These are phyloP conservation scores for Oasisia sp. DNA, from an alignment of 2,888 invertebrate genomes.

Conservation along the genomic window DNA sequence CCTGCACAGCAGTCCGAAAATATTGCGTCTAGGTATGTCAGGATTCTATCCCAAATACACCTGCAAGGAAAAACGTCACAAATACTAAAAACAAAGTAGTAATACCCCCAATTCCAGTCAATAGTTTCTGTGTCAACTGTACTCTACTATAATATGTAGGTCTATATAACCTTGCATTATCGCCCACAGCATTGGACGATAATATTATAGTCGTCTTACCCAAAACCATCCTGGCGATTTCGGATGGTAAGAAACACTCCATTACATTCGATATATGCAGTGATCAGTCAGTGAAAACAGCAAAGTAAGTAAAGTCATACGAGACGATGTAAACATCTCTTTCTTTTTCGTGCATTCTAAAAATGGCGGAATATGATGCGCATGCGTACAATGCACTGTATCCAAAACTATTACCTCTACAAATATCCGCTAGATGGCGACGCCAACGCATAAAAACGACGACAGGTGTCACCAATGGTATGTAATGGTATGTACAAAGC, in stretches of 20 bases:
- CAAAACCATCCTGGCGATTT: slow-evolving; percentile 11
- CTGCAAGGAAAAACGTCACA: too few species aligned
- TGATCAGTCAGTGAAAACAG: neutral
- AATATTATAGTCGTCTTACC: neutral
- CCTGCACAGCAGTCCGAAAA: too few species aligned
- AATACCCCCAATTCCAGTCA: too few species aligned
- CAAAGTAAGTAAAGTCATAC: neutral
- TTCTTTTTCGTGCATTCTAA: neutral
- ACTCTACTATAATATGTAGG: neutral
- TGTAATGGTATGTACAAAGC: neutral
- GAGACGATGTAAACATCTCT: slow-evolving; percentile 4
- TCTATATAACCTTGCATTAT: neutral
- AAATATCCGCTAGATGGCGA: neutral
- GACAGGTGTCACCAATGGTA: neutral
- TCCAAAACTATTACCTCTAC: neutral
- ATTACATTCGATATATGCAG: neutral
- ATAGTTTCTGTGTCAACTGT: neutral
- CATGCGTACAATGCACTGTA: neutral
- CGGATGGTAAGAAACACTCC: neutral
- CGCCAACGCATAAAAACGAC: neutral
- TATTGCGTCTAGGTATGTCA: too few species aligned
- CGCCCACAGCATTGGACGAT: neutral
- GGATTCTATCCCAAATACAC: too few species aligned
- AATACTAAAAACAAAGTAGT: too few species aligned
- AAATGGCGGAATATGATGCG: slow-evolving; percentile 17